phyloP scores from a whole-genome alignment of 2,113 vertebrate species.

The Cercocebus atys region DNA sequence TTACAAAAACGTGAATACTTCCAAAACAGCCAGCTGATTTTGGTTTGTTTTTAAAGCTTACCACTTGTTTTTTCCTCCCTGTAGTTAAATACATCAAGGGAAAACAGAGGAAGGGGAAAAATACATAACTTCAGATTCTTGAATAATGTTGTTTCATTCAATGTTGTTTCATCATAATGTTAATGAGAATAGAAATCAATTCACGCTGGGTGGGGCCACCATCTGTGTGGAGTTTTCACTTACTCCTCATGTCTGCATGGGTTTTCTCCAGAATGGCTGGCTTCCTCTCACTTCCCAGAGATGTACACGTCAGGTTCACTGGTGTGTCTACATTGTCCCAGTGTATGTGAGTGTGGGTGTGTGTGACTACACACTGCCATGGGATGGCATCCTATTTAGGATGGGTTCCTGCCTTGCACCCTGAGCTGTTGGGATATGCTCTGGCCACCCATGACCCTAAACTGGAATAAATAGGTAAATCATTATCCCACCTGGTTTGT shows the following conservation, averaged over 20 bases:
- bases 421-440: not conserved
- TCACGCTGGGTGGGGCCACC: not conserved
- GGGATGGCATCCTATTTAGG: not conserved
- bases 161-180: not conserved
- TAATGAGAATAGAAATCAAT: not conserved
- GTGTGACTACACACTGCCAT: not conserved
- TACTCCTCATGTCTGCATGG: not conserved
- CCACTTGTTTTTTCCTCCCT: not conserved
- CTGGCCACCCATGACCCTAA: not conserved
- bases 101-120: constrained; percentile 47
- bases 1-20: constrained; percentile 5
- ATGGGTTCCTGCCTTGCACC: not conserved
- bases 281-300: not conserved
- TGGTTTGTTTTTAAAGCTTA: not conserved
- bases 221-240: not conserved
- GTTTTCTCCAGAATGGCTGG: not conserved
- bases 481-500: not conserved
- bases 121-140: not conserved
- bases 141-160: not conserved
- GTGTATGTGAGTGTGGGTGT: not conserved
- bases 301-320: not conserved
- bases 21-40: not conserved
- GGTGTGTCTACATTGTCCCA: not conserved
- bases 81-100: constrained; percentile 3
- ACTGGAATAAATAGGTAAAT: not conserved